Conservation (phyloP, 2,797 vertebrate genomes). For the Anguilla pacifica region DNA sequence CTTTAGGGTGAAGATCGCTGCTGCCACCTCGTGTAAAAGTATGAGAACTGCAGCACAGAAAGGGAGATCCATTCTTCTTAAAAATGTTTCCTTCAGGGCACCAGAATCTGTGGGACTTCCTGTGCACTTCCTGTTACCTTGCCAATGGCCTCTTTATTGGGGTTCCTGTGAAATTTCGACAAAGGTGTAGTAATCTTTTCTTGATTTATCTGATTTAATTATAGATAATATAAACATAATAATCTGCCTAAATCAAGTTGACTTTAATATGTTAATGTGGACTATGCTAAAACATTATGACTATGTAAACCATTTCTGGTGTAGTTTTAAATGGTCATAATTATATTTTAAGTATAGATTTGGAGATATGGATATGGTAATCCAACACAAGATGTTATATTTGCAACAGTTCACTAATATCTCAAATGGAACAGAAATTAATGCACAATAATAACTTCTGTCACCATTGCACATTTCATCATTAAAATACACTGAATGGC, state of each 20-base stretch:
- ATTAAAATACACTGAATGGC: neutral
- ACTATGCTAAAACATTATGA: neutral
- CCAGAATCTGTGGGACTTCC: neutral
- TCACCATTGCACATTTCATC: neutral
- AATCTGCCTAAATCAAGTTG: neutral
- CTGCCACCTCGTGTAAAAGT: constrained; percentile 29
- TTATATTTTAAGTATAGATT: neutral
- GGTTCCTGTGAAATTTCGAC: neutral
- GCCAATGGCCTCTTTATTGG: neutral
- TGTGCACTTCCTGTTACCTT: neutral
- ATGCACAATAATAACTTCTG: neutral
- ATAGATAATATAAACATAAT: neutral
- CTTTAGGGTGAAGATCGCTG: constrained; percentile 15
- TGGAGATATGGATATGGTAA: neutral
- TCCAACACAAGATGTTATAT: neutral
- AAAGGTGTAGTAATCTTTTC: neutral
- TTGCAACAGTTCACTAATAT: constrained; percentile 11
- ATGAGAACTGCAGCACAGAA: neutral
- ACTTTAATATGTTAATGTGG: neutral
- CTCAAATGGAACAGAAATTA: neutral
- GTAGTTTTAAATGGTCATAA: neutral
- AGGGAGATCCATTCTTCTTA: neutral
- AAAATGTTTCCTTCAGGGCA: neutral
- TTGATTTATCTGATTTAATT: neutral
- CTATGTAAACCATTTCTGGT: neutral